Evolutionary conservation across 2,113 vertebrate species (phyloP), one percentile per base, ranked within the genome.

Genomic region (Elephas maximus): DNA sequence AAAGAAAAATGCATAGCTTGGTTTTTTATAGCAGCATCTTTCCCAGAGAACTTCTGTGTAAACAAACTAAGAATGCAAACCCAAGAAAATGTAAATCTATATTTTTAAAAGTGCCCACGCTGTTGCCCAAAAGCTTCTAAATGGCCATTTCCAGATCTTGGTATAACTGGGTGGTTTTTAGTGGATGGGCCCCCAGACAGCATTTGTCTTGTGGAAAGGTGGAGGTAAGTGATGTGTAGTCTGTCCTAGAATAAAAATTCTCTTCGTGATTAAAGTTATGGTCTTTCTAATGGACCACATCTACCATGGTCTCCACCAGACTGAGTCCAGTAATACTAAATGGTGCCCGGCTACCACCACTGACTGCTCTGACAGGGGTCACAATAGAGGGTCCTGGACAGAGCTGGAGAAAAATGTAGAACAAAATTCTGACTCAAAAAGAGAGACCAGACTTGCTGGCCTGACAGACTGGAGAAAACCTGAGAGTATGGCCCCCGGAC

Each of bases 181-280:
- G 2, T 12, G 41, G 10, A 30, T 44, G 8, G 57, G 60, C 86
- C 33, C 79, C n/a, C 4, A 28, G 23, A 44, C 2, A 0, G 82
- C 15, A 1, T 24, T 30, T 51, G 18, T 6, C 79, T 90, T 33
- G 67, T 5, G 21, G 41, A 62, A 81, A 37, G 0, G 24, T 18
- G 60, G 83, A 9, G 3, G 71, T 6, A 26, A 24, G n/a, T 44
- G 44, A 41, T n/a, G 5, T 37, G 26, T 21, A 3, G 0, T 24
- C 77, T 73, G 57, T 86, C 57, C 83, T 21, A n/a, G 67, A 92
- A 90, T 37, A 41, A 81, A 71, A 93, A n/a, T 78, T n/a, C 67
- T 94, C 84, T 81, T 84, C 77, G 65, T 53, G 77, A 88, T 88
- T 71, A 96, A 90, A 87, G 45, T 14, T 81, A 23, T 5, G 4